These are phyloP conservation scores for Ceriagrion tenellum DNA, from an alignment of 2,888 invertebrate genomes.

Conservation along the genomic window DNA sequence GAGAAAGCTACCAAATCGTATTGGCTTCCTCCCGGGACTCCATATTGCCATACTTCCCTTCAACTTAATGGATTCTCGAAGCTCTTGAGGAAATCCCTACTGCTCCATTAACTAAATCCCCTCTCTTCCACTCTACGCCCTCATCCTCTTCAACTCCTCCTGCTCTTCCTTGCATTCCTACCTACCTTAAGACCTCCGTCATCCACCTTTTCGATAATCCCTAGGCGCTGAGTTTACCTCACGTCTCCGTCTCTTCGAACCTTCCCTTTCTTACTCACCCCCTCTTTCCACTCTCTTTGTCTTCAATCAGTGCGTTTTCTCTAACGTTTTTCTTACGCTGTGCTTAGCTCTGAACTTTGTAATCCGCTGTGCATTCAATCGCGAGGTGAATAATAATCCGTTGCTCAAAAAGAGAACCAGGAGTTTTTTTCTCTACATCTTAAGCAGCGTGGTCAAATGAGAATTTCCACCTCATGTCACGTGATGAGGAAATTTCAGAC, in stretches of 20 bases:
- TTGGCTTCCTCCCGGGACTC: constrained; percentile 26
- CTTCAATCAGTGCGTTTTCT: too few species aligned
- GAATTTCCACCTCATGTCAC: too few species aligned
- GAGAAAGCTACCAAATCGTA: constrained; percentile 36
- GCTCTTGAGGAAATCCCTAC: constrained; percentile 63
- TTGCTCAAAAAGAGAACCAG: too few species aligned
- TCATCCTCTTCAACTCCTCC: neutral
- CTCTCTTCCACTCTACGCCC: neutral
- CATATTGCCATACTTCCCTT: constrained; percentile 43
- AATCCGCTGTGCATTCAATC: too few species aligned
- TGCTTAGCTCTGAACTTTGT: too few species aligned
- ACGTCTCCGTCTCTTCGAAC: neutral
- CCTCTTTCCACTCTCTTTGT: too few species aligned
- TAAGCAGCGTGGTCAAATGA: too few species aligned
- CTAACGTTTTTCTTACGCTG: too few species aligned
- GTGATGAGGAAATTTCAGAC: too few species aligned
- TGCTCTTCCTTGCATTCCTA: neutral
- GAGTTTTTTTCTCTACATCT: too few species aligned
- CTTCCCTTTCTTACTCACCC: neutral
- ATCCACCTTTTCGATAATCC: constrained; percentile 28
- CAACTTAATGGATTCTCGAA: constrained; percentile 64
- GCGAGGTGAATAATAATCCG: too few species aligned
- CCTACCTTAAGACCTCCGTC: constrained; percentile 7
- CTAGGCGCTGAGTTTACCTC: constrained; percentile 14
- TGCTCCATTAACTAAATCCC: constrained; percentile 66